A percentile compares a stretch with the other conserved stretches of the same genome.
These are phyloP conservation scores for Chrysodeixis includens DNA, from an alignment of 2,888 invertebrate species.

Conservation along the genomic window DNA sequence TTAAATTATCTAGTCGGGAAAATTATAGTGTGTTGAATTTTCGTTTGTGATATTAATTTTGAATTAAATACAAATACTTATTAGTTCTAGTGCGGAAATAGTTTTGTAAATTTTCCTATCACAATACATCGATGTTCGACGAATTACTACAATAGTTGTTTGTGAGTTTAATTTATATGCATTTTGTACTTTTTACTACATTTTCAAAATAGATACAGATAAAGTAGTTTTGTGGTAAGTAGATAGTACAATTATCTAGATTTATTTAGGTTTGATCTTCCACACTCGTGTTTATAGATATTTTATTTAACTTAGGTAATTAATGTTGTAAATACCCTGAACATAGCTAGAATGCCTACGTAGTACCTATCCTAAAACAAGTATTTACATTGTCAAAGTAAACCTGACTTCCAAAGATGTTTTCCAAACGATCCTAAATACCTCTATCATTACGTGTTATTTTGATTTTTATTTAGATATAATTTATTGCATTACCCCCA, in stretches of 20 bases:
- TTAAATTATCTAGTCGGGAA: slow-evolving; percentile 44
- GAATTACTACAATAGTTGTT: slow-evolving; percentile 62
- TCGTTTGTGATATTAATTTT: slow-evolving; percentile 54
- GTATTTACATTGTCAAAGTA: slow-evolving; percentile 10
- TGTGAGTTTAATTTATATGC: slow-evolving; percentile 27
- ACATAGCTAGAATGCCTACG: slow-evolving; percentile 41
- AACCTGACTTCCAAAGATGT: slow-evolving; percentile 54
- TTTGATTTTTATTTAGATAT: slow-evolving; percentile 37
- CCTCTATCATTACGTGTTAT: slow-evolving; percentile 45
- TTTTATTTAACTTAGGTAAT: slow-evolving; percentile 10
- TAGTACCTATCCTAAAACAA: neutral
- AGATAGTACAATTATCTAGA: slow-evolving; percentile 27
- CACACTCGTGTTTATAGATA: slow-evolving; percentile 10
- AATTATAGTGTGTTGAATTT: slow-evolving; percentile 32
- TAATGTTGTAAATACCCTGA: slow-evolving; percentile 31
- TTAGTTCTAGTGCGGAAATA: slow-evolving; percentile 28
- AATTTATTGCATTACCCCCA: slow-evolving; percentile 43
- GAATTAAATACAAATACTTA: slow-evolving; percentile 20
- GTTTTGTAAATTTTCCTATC: slow-evolving; percentile 48
- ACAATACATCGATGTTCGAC: slow-evolving; percentile 66
- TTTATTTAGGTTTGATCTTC: slow-evolving; percentile 23
- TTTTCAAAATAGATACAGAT: slow-evolving; percentile 23
- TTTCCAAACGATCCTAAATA: slow-evolving; percentile 62
- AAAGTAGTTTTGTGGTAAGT: slow-evolving; percentile 29
- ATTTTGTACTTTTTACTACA: slow-evolving; percentile 56